Evolutionary conservation across 2,888 invertebrate genomes (phyloP).

Genomic region (Ornithoptera alexandrae): DNA sequence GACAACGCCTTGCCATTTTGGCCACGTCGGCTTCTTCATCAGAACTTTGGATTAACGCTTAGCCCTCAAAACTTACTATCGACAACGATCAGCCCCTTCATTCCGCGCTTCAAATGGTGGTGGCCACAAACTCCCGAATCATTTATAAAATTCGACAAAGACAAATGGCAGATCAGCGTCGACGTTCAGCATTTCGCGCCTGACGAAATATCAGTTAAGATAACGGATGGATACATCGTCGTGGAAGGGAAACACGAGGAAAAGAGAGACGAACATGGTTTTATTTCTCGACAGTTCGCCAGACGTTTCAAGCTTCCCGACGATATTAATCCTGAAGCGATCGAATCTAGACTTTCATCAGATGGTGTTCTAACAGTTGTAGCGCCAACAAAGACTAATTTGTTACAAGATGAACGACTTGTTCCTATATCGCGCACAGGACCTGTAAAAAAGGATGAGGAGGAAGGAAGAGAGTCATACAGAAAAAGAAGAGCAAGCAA

Average conservation of each 20-base stretch:
- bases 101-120: slow-evolving; percentile 46
- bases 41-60: slow-evolving; percentile 66
- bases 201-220: slow-evolving; percentile 87
- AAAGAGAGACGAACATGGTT: slow-evolving; percentile 86
- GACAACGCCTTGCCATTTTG: slow-evolving; percentile 61
- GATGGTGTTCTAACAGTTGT: slow-evolving; percentile 87
- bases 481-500: slow-evolving; percentile 33
- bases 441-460: slow-evolving; percentile 65
- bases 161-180: slow-evolving; percentile 83
- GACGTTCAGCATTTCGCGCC: slow-evolving; percentile 89
- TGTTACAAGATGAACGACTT: slow-evolving; percentile 65
- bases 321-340: slow-evolving; percentile 84
- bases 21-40: slow-evolving; percentile 64
- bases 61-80: slow-evolving; percentile 62
- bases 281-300: slow-evolving; percentile 85
- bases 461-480: slow-evolving; percentile 40
- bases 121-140: slow-evolving; percentile 70
- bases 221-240: slow-evolving; percentile 83
- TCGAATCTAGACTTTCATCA: slow-evolving; percentile 87
- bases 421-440: slow-evolving; percentile 82
- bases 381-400: slow-evolving; percentile 75
- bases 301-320: slow-evolving; percentile 86
- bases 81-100: slow-evolving; percentile 50
- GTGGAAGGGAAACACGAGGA: slow-evolving; percentile 90
- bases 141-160: slow-evolving; percentile 74